Evolutionary conservation across 2,113 vertebrate genomes (phyloP).

Genomic region (Malurus alboscapulatus): DNA sequence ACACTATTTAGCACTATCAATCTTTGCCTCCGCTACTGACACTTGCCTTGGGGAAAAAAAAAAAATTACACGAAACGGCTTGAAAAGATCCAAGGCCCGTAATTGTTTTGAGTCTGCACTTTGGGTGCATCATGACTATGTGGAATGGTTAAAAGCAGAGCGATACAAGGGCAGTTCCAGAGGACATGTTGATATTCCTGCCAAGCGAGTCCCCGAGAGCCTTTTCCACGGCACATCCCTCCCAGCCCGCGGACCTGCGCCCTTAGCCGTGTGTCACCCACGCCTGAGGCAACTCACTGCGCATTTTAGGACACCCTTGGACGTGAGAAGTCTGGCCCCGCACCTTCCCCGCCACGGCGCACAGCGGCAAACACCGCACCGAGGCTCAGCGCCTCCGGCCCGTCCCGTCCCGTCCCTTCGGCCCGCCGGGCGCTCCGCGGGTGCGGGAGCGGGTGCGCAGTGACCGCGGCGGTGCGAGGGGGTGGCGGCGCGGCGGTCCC

Average conservation of each 20-base stretch:
- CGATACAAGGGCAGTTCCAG: neutral
- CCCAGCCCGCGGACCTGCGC: neutral
- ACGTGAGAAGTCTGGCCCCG: rapidly evolving
- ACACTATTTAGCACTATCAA: neutral
- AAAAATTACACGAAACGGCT: neutral
- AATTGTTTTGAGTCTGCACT: neutral
- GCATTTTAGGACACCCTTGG: neutral
- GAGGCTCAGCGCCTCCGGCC: neutral
- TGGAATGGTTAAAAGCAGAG: neutral
- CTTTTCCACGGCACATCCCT: neutral
- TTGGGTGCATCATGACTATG: neutral
- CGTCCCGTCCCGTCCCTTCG: neutral
- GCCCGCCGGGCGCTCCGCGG: neutral
- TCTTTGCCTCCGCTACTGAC: neutral
- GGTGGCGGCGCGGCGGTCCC: slow-evolving; percentile 52
- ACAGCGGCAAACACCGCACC: neutral
- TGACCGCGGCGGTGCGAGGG: neutral
- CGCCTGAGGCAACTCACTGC: neutral
- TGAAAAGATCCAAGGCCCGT: neutral
- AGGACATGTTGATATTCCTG: neutral
- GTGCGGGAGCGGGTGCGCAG: neutral
- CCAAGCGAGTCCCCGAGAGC: neutral
- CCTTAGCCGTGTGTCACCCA: rapidly evolving
- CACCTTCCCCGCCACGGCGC: neutral
- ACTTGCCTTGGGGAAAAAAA: neutral